A percentile compares a stretch with the other conserved stretches of the same genome.
Evolutionary conservation across 2,797 vertebrate species (phyloP).

Genomic region (Acrossocheilus wenchowensis): DNA sequence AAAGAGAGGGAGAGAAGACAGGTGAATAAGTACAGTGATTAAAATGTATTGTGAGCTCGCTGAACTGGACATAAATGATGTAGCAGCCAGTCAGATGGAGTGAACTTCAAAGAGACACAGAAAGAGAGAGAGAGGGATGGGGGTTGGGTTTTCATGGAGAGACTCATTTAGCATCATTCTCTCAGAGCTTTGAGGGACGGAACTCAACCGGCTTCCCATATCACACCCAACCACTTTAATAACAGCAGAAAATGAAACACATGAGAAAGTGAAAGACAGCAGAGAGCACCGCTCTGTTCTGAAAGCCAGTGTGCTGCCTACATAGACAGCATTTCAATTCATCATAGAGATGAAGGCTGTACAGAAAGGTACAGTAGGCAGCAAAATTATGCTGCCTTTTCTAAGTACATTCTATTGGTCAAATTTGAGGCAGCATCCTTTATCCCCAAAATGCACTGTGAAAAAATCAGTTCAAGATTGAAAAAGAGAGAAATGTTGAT

Average conservation of each 20-base stretch:
- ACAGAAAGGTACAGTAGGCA: not conserved
- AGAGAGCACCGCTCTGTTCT: not conserved
- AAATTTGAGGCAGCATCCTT: not conserved
- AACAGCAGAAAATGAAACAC: conserved; percentile 42
- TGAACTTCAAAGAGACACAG: conserved; percentile 34
- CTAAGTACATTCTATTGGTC: not conserved
- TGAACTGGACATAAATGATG: conserved; percentile 46
- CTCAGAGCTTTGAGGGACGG: conserved; percentile 28
- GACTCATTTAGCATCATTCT: conserved; percentile 34
- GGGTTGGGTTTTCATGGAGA: conserved; percentile 17
- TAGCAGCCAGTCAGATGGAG: conserved; percentile 21
- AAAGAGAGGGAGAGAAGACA: not conserved
- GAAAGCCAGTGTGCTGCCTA: not conserved
- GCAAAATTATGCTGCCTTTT: too few species aligned
- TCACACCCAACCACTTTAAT: conserved; percentile 38
- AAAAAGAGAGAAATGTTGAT: not conserved
- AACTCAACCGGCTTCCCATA: conserved; percentile 31
- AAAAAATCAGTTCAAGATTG: not conserved
- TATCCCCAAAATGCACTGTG: not conserved
- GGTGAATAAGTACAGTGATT: conserved; percentile 32
- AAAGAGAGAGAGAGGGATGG: not conserved
- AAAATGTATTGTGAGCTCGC: conserved; percentile 24
- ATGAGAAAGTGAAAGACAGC: conserved; percentile 1
- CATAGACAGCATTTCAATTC: not conserved
- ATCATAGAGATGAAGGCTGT: not conserved